Conservation (phyloP, 2,888 invertebrate genomes). For the Acanthosepion pharaonis region DNA sequence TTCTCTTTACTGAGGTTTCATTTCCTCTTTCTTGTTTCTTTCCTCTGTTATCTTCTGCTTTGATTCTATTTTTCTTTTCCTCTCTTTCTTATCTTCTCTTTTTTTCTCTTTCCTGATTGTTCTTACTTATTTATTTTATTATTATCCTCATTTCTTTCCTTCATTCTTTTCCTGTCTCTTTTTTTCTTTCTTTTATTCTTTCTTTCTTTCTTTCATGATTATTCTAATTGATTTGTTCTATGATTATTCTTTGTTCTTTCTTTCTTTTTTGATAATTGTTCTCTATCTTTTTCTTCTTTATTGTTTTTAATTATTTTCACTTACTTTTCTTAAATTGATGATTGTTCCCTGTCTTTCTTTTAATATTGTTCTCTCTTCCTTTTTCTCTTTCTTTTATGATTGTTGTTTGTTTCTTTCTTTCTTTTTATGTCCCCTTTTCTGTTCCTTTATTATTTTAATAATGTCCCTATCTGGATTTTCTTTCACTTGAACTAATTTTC, state of each 20-base stretch:
- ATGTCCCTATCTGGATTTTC: no score
- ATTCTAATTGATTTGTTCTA: fast-evolving
- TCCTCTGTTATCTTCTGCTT: background rate
- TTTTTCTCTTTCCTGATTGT: background rate
- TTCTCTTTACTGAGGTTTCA: background rate
- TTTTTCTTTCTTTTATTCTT: background rate
- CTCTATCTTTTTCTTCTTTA: no score
- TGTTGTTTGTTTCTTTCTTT: no score
- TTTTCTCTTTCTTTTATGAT: no score
- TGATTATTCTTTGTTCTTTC: background rate
- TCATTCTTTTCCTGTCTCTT: background rate
- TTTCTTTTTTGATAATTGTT: background rate
- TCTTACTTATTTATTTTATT: background rate
- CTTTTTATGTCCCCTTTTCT: no score
- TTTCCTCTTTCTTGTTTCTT: background rate
- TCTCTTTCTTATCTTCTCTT: background rate
- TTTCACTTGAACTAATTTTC: no score
- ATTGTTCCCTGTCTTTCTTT: no score
- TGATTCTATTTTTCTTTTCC: background rate
- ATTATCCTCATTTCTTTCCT: background rate
- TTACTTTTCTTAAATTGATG: no score
- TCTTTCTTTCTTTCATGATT: background rate
- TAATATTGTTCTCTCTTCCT: no score
- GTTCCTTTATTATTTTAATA: no score
- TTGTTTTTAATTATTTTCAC: no score